phyloP scores from a whole-genome alignment of 64 coral and sea anemone species.

The Cladopsammia gracilis region DNA sequence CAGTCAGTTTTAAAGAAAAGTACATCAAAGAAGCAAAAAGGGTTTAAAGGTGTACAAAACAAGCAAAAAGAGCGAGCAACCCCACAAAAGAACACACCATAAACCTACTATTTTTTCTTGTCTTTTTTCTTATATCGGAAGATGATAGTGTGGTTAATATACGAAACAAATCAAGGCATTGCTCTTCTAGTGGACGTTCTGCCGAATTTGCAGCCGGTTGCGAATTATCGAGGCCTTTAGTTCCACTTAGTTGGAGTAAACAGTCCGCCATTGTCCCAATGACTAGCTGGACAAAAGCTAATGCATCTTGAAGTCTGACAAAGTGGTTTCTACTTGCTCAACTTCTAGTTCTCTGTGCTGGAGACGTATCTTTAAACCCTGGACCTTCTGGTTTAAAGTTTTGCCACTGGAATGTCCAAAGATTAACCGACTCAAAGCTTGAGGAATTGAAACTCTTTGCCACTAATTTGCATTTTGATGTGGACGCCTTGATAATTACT shows the following conservation, averaged over 20 bases:
- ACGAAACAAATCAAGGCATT: too few species aligned
- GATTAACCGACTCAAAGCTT: conserved; percentile 48
- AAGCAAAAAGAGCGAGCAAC: too few species aligned
- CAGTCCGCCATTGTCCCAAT: neutral
- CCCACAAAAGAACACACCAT: too few species aligned
- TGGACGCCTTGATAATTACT: conserved; percentile 19
- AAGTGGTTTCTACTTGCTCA: conserved; percentile 16
- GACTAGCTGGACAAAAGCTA: neutral
- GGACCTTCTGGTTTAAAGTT: too few species aligned
- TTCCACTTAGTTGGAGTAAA: neutral
- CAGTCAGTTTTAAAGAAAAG: too few species aligned
- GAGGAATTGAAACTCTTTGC: conserved; percentile 23
- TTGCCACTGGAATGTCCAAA: conserved; percentile 73
- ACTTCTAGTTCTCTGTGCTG: conserved; percentile 14
- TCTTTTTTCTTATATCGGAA: too few species aligned
- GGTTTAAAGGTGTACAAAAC: too few species aligned
- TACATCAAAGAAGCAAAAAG: too few species aligned
- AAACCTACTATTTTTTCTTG: too few species aligned
- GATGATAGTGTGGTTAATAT: too few species aligned
- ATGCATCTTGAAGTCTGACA: neutral
- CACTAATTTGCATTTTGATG: conserved; percentile 1
- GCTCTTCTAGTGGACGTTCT: too few species aligned
- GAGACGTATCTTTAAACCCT: conserved; percentile 23
- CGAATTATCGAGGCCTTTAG: neutral
- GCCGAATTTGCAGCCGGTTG: too few species aligned